Base-by-base conservation (phyloP, 2,888 invertebrate genomes). In the Tenthredo notha region DNA sequence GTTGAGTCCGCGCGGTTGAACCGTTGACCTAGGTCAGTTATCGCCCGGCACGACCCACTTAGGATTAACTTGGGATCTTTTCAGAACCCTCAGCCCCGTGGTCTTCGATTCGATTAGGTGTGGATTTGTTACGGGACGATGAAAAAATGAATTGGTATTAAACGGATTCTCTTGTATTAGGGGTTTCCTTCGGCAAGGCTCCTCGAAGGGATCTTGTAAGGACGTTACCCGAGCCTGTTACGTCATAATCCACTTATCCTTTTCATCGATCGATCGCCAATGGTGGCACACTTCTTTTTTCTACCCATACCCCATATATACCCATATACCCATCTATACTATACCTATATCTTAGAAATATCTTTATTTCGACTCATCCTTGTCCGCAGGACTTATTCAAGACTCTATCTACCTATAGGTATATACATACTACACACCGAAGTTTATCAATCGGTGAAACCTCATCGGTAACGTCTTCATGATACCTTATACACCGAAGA, bases 11-110 rank as follows among this genome's bases (percentile, higher is more conserved):
- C 86, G 85, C 86, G 86, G 87, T 86, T 84, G 85, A 86, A 87
- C 87, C 88, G 87, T 90, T 90, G 89, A 90, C 90, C 90, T 87
- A 90, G 90, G 89, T 90, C 89, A 89, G 89, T 89, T 87, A 88
- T 85, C 87, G 86, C 84, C 80, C 78, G 84, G 85, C 83, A 80
- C 78, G 78, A 80, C 80, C 78, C 85, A 78, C 85, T 77, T 87
- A 86, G 85, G 87, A 89, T 89, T 88, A 88, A 85, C 86, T 85
- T 83, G 83, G 83, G 83, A 83, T 83, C 83, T 83, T 83, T 83
- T 77, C 77, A 61, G 86, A 86, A 87, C 86, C 86, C 85, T 84
- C 83, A 84, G 86, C 84, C 82, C 84, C 82, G 77, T 87, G 84
- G 86, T 87, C 88, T 89, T 88, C 88, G 89, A 87, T 88, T 89